These are phyloP conservation scores for Eurystomus gularis DNA, from an alignment of 2,113 vertebrate species.

Conservation along the genomic window DNA sequence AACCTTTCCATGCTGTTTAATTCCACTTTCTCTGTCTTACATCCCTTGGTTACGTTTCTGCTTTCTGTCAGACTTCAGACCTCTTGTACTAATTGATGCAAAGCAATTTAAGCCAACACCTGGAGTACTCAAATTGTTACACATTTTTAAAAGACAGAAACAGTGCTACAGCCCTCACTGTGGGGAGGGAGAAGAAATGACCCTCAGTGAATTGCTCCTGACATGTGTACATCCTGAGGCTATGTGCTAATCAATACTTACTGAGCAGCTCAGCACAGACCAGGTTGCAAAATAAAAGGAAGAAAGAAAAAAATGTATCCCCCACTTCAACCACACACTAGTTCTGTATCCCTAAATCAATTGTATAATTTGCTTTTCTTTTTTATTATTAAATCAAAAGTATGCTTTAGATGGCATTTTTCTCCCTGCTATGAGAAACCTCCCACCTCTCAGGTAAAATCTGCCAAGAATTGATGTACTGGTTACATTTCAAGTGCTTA, in stretches of 20 bases:
- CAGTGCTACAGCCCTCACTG: background rate
- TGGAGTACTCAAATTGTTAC: background rate
- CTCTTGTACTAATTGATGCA: background rate
- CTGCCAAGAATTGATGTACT: background rate
- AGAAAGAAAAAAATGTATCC: background rate
- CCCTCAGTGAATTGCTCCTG: slow-evolving; percentile 5
- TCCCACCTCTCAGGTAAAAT: background rate
- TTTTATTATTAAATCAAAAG: background rate
- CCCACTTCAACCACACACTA: background rate
- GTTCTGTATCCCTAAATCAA: background rate
- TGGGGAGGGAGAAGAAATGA: background rate
- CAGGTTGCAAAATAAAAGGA: background rate
- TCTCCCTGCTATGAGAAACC: background rate
- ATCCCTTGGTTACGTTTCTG: background rate
- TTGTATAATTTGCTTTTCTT: background rate
- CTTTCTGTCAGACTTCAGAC: background rate
- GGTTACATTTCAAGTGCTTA: background rate
- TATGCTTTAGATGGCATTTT: background rate
- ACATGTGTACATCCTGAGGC: background rate
- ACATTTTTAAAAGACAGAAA: background rate
- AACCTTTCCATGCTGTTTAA: background rate
- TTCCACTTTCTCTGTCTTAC: background rate
- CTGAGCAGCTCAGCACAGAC: background rate
- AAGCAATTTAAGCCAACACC: background rate
- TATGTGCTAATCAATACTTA: slow-evolving; percentile 18